phyloP scores from a whole-genome alignment of 2,888 invertebrate genomes.

The Ashinkailepas kermadecensis region DNA sequence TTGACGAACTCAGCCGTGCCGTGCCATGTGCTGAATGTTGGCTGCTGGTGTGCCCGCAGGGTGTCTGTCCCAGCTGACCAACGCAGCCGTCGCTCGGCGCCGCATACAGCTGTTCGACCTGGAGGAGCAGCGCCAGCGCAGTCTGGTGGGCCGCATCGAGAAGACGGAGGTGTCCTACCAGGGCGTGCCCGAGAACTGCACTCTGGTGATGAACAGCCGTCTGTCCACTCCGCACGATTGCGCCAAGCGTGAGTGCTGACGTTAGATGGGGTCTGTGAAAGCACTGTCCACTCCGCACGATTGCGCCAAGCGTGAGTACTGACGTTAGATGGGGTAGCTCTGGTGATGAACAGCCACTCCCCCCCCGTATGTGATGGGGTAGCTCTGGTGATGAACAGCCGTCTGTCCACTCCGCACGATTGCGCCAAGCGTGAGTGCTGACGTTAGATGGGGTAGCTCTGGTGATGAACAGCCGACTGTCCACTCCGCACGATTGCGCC shows the following conservation, averaged over 20 bases:
- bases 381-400: constrained; percentile 82
- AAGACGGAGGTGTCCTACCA: constrained; percentile 80
- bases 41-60: not conserved
- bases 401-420: constrained; percentile 82
- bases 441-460: no score
- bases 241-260: constrained; percentile 63
- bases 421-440: constrained; percentile 83
- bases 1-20: no score
- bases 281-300: no score
- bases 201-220: constrained; percentile 79
- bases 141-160: constrained; percentile 71
- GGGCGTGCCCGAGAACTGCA: constrained; percentile 63
- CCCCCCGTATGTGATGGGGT: no score
- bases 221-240: constrained; percentile 89
- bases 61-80: constrained; percentile 8
- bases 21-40: no score
- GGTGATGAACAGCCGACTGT: no score
- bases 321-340: no score
- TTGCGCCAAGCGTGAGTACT: no score
- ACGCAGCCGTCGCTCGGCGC: not conserved
- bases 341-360: no score
- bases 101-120: constrained; percentile 56
- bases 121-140: constrained; percentile 66
- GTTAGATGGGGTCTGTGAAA: no score
- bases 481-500: no score